Evolutionary conservation across 2,113 vertebrate species (phyloP), one percentile per base, ranked within the genome.

Genomic region (Charadrius vociferus): DNA sequence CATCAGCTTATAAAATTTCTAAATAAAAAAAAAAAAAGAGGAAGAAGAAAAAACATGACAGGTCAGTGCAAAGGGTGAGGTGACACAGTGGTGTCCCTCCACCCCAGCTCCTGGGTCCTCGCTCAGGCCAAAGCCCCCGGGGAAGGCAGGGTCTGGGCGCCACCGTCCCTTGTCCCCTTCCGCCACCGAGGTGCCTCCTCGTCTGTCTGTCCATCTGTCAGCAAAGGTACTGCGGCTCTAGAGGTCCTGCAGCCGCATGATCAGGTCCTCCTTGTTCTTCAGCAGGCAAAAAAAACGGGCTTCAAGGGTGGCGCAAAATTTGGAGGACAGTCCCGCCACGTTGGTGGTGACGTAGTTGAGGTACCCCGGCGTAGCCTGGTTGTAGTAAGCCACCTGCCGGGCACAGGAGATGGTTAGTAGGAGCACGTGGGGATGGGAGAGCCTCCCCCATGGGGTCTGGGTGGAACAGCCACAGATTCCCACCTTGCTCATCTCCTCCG

Each of bases 281-380:
- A 99, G 89, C 72, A 99, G 98, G n/a, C n/a, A n/a, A n/a, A n/a
- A n/a, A n/a, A n/a, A n/a, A n/a, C n/a, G n/a, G n/a, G n/a, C 98
- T 16, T 98, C 90, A 8, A 99, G 99, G 30, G 98, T 98, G 80
- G 96, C 98, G 52, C 98, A 99, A 95, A 99, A 99, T 59, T 97
- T 97, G 0, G 99, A 99, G 52, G 99, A 99, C 37, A 99, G 98
- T 43, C 99, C 99, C 0, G 97, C 98, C 58, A 99, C 99, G 0
- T 99, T 99, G 83, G 98, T 99, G 88, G 99, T 99, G 97, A 99
- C 98, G 0, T 99, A 99, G 62, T 98, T 98, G 81, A 99, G 98
- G 66, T 99, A 97, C 18, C 98, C 99, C 0, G 99, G 98, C 0
- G 98, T 99, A 12, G 98, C 99, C 98, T 99, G 99, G 97, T 99